Evolutionary conservation across 2,888 invertebrate species (phyloP), one percentile per base, ranked within the genome.

Genomic region (Andrena hattorfiana): DNA sequence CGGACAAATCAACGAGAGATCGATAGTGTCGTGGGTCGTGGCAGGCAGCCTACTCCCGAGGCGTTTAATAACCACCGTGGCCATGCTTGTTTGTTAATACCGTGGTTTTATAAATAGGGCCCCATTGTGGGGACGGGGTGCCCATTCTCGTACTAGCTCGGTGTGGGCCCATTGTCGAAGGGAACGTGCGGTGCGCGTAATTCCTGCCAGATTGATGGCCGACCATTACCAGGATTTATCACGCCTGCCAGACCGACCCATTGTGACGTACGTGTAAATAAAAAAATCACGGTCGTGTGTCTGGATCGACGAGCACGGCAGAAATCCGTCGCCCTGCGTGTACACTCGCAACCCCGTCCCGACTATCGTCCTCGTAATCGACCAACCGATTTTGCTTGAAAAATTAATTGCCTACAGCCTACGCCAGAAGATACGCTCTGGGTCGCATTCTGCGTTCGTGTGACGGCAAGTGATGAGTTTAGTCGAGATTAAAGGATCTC

Each of bases 191-290:
- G 77, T 87, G 88, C 87, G 85, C 88, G 87, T 89, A 89, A 89
- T 90, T 90, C 87, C 75, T 77, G 67, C 84, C 88, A 87, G 92
- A 92, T 92, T 92, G 92, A 92, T 92, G 91, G 89, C 89, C 87
- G 87, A 89, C 90, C 91, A 91, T 92, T 92, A 92, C 89, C 82
- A 77, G 89, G 89, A 92, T 92, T 92, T 92, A 92, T 92, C 91
- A 90, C 88, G 90, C 90, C 89, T 89, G 90, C 89, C 90, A 89
- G 85, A 71, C 83, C 62, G 23, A 85, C 77, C 83, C 86, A 86
- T 87, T 88, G 90, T 90, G 87, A 88, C 87, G 86, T 85, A 85
- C 88, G 84, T 89, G 87, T 89, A 89, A 89, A 91, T 89, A 91
- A 91, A 90, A 90, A 91, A 81, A 78, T 77, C 59, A 79, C 79